phyloP scores from a whole-genome alignment of 2,113 vertebrate species.

The Laticauda laticaudata region DNA sequence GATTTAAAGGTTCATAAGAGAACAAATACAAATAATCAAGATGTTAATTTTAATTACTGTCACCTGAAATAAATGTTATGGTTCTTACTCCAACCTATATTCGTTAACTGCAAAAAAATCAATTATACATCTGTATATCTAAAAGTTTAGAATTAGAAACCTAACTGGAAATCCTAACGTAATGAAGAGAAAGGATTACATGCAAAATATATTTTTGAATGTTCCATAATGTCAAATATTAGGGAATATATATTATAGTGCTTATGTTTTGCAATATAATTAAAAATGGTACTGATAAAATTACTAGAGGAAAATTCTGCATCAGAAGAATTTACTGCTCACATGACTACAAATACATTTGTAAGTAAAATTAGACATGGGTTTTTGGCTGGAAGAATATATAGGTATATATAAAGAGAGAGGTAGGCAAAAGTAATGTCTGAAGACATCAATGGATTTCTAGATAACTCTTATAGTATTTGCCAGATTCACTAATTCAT shows the following conservation, averaged over 20 bases:
- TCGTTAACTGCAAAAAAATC: neutral
- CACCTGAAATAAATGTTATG: slow-evolving; percentile 14
- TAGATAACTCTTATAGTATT: neutral
- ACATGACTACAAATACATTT: neutral
- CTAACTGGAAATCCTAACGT: neutral
- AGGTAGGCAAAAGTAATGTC: neutral
- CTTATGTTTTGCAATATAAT: neutral
- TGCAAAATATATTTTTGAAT: neutral
- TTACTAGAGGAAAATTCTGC: neutral
- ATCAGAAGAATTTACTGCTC: neutral
- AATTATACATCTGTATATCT: neutral
- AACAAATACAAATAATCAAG: slow-evolving; percentile 60
- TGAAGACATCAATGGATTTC: neutral
- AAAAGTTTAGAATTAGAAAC: neutral
- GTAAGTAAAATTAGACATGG: neutral
- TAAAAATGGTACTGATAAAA: neutral
- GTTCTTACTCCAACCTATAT: slow-evolving; percentile 22
- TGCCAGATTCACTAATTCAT: neutral
- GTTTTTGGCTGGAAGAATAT: neutral
- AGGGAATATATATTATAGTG: neutral
- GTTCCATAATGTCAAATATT: neutral
- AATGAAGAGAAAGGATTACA: neutral
- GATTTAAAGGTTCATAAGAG: slow-evolving; percentile 67
- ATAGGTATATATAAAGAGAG: neutral
- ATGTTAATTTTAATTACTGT: slow-evolving; percentile 36